A percentile compares a stretch with the other conserved stretches of the same genome.
Evolutionary conservation across 2,888 invertebrate species (phyloP).

Genomic region (Trichogramma evanescens): DNA sequence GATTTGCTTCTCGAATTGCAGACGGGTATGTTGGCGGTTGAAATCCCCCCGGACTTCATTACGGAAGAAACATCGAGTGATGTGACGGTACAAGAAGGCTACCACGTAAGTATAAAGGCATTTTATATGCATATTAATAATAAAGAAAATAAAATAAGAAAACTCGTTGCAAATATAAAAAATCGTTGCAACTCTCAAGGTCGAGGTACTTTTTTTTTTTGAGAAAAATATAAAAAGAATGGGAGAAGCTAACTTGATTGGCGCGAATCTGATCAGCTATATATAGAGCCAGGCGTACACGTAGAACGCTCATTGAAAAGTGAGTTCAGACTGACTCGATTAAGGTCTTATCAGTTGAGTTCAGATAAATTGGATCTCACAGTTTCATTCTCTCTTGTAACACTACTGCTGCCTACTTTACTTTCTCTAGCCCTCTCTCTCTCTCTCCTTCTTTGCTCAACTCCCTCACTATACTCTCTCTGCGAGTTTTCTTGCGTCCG

Average conservation of each 20-base stretch:
- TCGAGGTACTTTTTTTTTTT: no score
- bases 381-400: slow-evolving; percentile 1
- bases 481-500: slow-evolving; percentile 7
- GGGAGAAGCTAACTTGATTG: no score
- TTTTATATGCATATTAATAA: no score
- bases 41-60: slow-evolving; percentile 87
- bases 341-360: slow-evolving; percentile 19
- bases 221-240: no score
- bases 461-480: no score
- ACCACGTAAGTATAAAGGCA: slow-evolving; percentile 40
- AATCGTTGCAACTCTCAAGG: no score
- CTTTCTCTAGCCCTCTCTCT: no score
- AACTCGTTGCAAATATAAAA: no score
- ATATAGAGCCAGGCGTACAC: neutral
- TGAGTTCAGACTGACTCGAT: slow-evolving; percentile 17
- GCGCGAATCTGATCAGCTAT: neutral
- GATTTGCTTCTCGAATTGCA: slow-evolving; percentile 42
- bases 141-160: no score
- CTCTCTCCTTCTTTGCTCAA: no score
- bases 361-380: slow-evolving; percentile 19
- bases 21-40: slow-evolving; percentile 80
- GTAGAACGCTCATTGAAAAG: slow-evolving; percentile 16
- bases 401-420: no score
- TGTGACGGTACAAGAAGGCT: slow-evolving; percentile 80
- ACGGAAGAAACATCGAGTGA: slow-evolving; percentile 83